These are phyloP conservation scores for Xyliphius kryptos DNA, from an alignment of 2,113 vertebrate species.

Conservation along the genomic window DNA sequence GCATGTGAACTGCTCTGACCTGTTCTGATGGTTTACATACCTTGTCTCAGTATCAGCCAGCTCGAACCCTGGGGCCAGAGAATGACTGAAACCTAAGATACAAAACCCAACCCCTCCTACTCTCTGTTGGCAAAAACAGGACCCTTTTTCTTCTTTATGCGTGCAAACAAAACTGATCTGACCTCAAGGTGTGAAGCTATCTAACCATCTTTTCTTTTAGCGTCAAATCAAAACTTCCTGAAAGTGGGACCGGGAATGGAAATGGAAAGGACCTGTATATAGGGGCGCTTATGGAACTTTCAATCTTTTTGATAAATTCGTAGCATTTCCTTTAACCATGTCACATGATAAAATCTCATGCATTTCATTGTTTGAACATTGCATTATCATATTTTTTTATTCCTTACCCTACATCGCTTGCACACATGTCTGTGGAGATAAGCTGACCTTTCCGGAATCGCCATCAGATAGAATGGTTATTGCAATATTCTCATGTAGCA, in stretches of 20 bases:
- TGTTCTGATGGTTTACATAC: conserved; percentile 53
- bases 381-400: conserved; percentile 67
- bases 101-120: conserved; percentile 50
- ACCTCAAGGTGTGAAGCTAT: no score
- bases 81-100: conserved; percentile 59
- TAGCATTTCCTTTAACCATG: no score
- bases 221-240: no score
- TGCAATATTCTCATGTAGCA: conserved; percentile 71
- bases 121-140: conserved; percentile 63
- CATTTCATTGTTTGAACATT: conserved; percentile 76
- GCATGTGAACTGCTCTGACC: conserved; percentile 39
- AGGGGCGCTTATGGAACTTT: no score
- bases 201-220: no score
- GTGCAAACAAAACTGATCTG: no score
- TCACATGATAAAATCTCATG: conserved; percentile 65
- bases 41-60: conserved; percentile 50
- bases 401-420: conserved; percentile 59
- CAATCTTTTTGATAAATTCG: no score
- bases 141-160: no score
- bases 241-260: no score
- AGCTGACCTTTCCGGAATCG: conserved; percentile 85
- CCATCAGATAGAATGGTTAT: conserved; percentile 77
- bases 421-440: conserved; percentile 76
- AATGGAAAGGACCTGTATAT: no score
- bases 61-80: conserved; percentile 51